Evolutionary conservation across 2,113 vertebrate genomes (phyloP).

Genomic region (Ceyx melanurus): DNA sequence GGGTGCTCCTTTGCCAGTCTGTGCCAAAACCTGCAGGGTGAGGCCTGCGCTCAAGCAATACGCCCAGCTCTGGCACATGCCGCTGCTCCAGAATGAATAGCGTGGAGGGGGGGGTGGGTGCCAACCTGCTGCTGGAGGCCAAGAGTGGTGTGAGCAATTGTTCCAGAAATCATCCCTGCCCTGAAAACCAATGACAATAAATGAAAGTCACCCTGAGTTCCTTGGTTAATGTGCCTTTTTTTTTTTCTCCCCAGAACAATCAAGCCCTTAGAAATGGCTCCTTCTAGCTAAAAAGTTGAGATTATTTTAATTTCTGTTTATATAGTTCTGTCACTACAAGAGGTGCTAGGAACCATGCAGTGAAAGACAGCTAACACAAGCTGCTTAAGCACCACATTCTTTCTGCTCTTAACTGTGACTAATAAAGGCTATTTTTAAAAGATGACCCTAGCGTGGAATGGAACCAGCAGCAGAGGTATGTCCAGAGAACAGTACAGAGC

Average conservation of each 20-base stretch:
- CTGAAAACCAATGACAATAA: slow-evolving; percentile 69
- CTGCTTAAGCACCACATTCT: not conserved
- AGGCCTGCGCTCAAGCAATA: slow-evolving; percentile 5
- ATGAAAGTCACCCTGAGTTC: slow-evolving; percentile 22
- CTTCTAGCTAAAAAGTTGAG: not conserved
- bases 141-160: not conserved
- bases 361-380: not conserved
- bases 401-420: slow-evolving; percentile 49
- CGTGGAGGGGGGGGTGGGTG: not conserved
- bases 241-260: not conserved
- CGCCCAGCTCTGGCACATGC: not conserved
- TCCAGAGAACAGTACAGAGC: not conserved
- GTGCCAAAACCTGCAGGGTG: slow-evolving; percentile 50
- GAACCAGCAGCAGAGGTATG: not conserved
- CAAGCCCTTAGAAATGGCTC: not conserved
- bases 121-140: not conserved
- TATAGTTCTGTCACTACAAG: not conserved
- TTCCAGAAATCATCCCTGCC: slow-evolving; percentile 36
- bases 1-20: slow-evolving; percentile 5
- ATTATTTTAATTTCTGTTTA: slow-evolving; percentile 53
- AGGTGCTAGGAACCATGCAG: not conserved
- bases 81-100: not conserved
- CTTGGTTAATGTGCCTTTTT: slow-evolving; percentile 30
- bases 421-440: slow-evolving; percentile 76
- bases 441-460: not conserved